phyloP scores from a whole-genome alignment of 2,888 invertebrate species.

The Reticulitermes lucifugus region DNA sequence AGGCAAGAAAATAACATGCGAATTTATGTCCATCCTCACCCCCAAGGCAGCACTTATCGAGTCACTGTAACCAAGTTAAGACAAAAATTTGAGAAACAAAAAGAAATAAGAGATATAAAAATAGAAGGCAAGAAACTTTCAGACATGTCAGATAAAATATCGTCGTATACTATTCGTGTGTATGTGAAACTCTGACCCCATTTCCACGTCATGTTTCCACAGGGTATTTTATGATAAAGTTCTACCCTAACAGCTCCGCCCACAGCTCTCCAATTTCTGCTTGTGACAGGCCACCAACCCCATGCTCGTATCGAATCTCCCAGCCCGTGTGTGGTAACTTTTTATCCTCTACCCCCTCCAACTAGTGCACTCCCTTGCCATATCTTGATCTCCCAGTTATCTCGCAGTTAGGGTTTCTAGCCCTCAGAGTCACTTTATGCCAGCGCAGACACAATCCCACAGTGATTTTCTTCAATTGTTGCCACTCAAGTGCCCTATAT shows the following conservation, averaged over 20 bases:
- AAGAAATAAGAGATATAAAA: not conserved
- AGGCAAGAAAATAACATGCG: not conserved
- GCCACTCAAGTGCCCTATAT: slow-evolving; percentile 4
- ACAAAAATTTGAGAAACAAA: not conserved
- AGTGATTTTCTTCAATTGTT: slow-evolving; percentile 22
- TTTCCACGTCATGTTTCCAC: slow-evolving; percentile 35
- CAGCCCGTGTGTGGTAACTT: not conserved
- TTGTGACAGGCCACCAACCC: slow-evolving; percentile 19
- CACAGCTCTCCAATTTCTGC: slow-evolving; percentile 11
- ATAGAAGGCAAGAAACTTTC: slow-evolving; percentile 11
- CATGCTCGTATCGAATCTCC: slow-evolving; percentile 3
- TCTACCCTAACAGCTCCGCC: not conserved
- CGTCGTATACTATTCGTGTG: not conserved
- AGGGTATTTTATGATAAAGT: slow-evolving; percentile 40
- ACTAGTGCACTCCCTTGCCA: not conserved
- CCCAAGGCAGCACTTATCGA: not conserved
- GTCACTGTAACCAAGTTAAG: not conserved
- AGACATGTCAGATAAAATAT: slow-evolving; percentile 34
- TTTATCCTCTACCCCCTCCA: not conserved
- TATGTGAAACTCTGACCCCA: slow-evolving; percentile 27
- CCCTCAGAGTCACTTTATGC: slow-evolving; percentile 1
- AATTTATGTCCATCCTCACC: too few species aligned
- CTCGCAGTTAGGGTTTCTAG: not conserved
- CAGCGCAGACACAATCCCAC: slow-evolving; percentile 15
- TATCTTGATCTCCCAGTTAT: slow-evolving; percentile 22